These are phyloP conservation scores for Oreochromis spilurus DNA, from an alignment of 2,113 vertebrate species.

Conservation along the genomic window DNA sequence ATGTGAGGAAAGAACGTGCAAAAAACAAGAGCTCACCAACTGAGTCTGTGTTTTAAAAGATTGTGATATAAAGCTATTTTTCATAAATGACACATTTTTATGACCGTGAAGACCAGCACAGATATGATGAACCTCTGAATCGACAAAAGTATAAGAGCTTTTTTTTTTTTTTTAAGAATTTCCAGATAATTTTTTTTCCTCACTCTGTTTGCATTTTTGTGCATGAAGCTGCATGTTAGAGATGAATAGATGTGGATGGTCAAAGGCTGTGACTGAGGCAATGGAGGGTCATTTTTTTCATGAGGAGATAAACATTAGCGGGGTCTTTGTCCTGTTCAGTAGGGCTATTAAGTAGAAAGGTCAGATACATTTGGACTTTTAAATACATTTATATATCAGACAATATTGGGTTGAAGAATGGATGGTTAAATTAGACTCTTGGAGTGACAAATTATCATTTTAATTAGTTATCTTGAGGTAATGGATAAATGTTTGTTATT, in stretches of 20 bases:
- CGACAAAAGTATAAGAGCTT: neutral
- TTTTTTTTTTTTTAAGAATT: neutral
- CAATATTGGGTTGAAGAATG: neutral
- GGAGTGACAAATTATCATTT: neutral
- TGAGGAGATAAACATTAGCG: neutral
- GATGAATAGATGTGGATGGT: neutral
- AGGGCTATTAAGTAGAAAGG: neutral
- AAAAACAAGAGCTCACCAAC: neutral
- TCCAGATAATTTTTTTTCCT: neutral
- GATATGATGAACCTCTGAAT: neutral
- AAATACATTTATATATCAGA: neutral
- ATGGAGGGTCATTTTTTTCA: neutral
- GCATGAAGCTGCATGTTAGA: conserved; percentile 44
- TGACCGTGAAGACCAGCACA: neutral
- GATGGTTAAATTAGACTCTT: neutral
- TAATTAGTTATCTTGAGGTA: neutral
- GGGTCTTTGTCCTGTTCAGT: neutral
- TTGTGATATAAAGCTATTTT: neutral
- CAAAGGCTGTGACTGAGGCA: conserved; percentile 22
- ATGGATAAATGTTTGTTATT: neutral
- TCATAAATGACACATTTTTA: neutral
- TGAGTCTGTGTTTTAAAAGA: neutral
- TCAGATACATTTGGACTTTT: neutral
- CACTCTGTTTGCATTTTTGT: neutral
- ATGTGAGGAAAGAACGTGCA: conserved; percentile 32